A percentile compares a stretch with the other conserved stretches of the same genome.
phyloP scores from a whole-genome alignment of 2,888 invertebrate genomes.

The Chymomyza fuscimana region DNA sequence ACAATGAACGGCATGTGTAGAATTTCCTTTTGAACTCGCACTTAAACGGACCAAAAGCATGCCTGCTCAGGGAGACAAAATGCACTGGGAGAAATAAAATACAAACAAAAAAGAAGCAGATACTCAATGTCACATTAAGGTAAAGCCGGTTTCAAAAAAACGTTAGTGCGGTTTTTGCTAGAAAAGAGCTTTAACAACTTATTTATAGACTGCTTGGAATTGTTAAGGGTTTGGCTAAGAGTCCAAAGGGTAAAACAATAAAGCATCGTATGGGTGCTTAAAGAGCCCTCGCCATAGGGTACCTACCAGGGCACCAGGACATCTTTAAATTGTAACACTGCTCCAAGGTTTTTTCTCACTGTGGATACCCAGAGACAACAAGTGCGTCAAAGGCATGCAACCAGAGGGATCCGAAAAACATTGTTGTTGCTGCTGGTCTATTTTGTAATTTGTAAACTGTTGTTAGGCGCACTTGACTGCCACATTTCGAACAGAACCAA shows the following conservation, averaged over 20 bases:
- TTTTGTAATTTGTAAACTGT: slow-evolving; percentile 28
- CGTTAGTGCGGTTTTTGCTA: not conserved
- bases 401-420: slow-evolving; percentile 8
- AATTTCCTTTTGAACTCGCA: slow-evolving; percentile 54
- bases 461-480: slow-evolving; percentile 26
- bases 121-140: not conserved
- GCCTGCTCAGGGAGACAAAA: not conserved
- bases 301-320: not conserved
- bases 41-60: slow-evolving; percentile 27
- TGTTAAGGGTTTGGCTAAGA: not conserved
- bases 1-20: slow-evolving; percentile 70
- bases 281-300: slow-evolving; percentile 30
- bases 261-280: slow-evolving; percentile 13
- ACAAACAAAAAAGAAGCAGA: not conserved
- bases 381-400: slow-evolving; percentile 20
- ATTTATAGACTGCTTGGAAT: not conserved
- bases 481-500: not conserved
- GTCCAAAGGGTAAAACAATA: slow-evolving; percentile 16
- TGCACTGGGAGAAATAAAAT: not conserved
- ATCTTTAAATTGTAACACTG: not conserved
- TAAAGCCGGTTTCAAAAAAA: not conserved
- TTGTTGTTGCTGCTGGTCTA: slow-evolving; percentile 22
- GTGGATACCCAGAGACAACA: not conserved
- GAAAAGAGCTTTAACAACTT: not conserved
- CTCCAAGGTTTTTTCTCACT: slow-evolving; percentile 21